Percentiles rank a stretch among this genome's conserved stretches.
Evolutionary conservation across 2,797 vertebrate species (phyloP).

Genomic region (Apodemus agrarius): DNA sequence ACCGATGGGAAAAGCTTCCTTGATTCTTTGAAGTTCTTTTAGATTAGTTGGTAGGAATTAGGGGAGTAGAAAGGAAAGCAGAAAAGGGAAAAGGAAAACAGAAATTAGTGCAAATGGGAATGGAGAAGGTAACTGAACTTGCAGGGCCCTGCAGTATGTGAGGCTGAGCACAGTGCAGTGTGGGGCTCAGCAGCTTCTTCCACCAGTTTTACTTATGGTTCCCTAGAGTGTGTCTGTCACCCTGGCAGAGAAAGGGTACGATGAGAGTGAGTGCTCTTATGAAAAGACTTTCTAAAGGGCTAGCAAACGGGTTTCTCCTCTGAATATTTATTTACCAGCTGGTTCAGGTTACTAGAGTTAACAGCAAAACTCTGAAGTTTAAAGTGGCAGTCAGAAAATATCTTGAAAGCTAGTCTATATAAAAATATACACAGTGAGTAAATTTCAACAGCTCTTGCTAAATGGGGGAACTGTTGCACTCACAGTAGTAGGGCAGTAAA

Average conservation of each 20-base stretch:
- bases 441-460: neutral
- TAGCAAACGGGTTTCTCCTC: neutral
- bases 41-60: neutral
- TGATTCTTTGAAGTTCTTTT: neutral
- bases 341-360: neutral
- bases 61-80: neutral
- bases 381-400: neutral
- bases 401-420: neutral
- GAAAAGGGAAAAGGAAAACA: neutral
- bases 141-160: conserved; percentile 32
- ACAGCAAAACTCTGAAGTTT: conserved; percentile 3
- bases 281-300: neutral
- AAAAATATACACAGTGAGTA: neutral
- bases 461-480: neutral
- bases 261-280: neutral
- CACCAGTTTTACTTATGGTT: neutral
- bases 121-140: neutral
- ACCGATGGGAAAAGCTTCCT: neutral
- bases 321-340: neutral
- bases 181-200: neutral
- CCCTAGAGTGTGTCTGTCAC: neutral
- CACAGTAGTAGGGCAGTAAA: neutral
- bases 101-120: rapidly evolving
- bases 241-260: neutral
- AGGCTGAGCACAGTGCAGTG: neutral